These are phyloP conservation scores for Austrolebias charrua DNA, from an alignment of 2,797 vertebrate species.

Conservation along the genomic window DNA sequence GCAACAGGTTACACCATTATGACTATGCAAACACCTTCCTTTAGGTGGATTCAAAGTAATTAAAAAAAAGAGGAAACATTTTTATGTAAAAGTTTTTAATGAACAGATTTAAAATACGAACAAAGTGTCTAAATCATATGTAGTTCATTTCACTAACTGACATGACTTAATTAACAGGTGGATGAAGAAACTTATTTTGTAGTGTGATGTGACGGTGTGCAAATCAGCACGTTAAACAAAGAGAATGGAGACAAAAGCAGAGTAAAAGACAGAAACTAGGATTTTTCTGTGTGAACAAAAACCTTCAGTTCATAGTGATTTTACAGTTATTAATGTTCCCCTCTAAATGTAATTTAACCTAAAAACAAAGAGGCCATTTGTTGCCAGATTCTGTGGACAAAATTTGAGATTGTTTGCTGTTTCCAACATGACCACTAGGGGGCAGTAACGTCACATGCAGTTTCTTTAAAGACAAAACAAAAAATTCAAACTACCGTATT, in stretches of 20 bases:
- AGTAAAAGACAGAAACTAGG: too few relatives aligned
- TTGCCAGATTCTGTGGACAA: not conserved
- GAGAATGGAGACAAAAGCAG: too few relatives aligned
- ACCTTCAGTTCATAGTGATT: too few relatives aligned
- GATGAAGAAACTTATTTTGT: too few relatives aligned
- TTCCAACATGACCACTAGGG: not conserved
- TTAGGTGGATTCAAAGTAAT: not conserved
- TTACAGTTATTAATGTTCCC: not conserved
- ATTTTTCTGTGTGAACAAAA: too few relatives aligned
- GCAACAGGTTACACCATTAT: too few relatives aligned
- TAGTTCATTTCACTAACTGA: not conserved
- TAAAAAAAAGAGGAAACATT: conserved; percentile 1
- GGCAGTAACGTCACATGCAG: not conserved
- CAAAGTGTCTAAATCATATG: conserved; percentile 11
- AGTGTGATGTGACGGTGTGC: too few relatives aligned
- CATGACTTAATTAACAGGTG: too few relatives aligned
- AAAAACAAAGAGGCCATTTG: not conserved
- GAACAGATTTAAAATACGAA: conserved; percentile 12
- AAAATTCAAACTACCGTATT: too few relatives aligned
- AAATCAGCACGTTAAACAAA: too few relatives aligned
- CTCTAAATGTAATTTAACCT: not conserved
- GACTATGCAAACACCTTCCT: too few relatives aligned
- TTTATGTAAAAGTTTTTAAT: conserved; percentile 37
- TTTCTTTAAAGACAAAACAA: not conserved
- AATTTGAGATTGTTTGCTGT: not conserved